A percentile compares a stretch with the other conserved stretches of the same genome.
These are phyloP conservation scores for Cloeon dipterum DNA, from an alignment of 2,888 invertebrate genomes.

Conservation along the genomic window DNA sequence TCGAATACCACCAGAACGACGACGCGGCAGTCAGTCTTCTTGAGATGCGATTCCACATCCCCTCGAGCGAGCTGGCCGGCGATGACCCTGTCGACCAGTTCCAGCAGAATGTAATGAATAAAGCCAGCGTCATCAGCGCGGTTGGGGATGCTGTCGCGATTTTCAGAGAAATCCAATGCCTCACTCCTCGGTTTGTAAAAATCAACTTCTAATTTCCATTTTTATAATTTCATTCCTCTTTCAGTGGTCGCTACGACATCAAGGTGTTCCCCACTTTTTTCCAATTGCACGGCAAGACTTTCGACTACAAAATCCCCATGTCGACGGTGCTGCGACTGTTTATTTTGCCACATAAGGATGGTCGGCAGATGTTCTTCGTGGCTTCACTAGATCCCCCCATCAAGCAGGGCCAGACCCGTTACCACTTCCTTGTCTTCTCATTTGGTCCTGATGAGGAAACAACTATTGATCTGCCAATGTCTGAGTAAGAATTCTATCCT, in stretches of 20 bases:
- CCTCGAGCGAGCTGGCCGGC: conserved; percentile 63
- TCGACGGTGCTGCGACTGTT: conserved; percentile 87
- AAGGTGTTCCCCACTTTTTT: conserved; percentile 82
- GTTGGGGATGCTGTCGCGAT: conserved; percentile 96
- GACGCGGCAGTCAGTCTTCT: conserved; percentile 90
- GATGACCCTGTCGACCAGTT: conserved; percentile 95
- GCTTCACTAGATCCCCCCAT: conserved; percentile 94
- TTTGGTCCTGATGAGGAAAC: conserved; percentile 91
- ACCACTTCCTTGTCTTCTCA: conserved; percentile 83
- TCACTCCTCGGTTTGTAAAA: conserved; percentile 66
- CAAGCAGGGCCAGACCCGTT: conserved; percentile 96
- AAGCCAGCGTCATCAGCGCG: conserved; percentile 92
- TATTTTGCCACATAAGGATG: conserved; percentile 88
- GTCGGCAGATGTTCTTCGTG: conserved; percentile 95
- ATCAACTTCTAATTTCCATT: not conserved
- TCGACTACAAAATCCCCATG: conserved; percentile 98
- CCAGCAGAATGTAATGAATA: conserved; percentile 81
- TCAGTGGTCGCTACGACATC: conserved; percentile 87
- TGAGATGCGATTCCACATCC: conserved; percentile 97
- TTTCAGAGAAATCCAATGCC: conserved; percentile 89
- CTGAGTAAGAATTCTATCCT: conserved; percentile 41
- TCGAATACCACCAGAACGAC: conserved; percentile 98
- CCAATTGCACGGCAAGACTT: conserved; percentile 92
- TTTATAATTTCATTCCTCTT: conserved; percentile 11
- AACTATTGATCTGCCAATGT: conserved; percentile 69